phyloP scores from a whole-genome alignment of 2,113 vertebrate genomes.

The Mastomys natalensis region DNA sequence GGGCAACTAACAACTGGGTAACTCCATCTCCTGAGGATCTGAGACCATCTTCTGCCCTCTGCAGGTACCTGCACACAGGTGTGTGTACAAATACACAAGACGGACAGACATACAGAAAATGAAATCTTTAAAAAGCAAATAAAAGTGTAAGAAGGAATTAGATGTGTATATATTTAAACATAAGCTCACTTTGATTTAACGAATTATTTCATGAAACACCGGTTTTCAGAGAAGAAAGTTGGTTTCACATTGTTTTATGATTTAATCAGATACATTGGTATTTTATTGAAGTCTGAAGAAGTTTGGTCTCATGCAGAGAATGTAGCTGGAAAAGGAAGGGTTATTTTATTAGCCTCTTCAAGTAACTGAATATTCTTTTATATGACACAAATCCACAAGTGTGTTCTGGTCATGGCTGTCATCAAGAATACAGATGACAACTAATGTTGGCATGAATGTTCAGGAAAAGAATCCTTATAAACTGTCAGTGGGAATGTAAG shows the following conservation, averaged over 20 bases:
- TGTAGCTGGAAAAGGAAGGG: neutral
- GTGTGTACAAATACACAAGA: neutral
- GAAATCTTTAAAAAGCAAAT: neutral
- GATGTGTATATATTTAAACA: conserved; percentile 35
- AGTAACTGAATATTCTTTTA: conserved; percentile 6
- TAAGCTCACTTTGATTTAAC: conserved; percentile 1
- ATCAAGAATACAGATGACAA: neutral
- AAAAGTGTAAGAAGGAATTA: neutral
- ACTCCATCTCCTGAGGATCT: neutral
- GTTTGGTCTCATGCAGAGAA: neutral
- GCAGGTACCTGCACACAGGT: neutral
- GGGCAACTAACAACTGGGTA: neutral
- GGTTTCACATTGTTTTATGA: neutral
- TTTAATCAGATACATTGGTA: neutral
- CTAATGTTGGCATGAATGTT: neutral
- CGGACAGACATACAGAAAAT: neutral
- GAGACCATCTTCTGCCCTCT: neutral
- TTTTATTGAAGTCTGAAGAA: conserved; percentile 19
- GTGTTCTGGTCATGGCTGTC: neutral
- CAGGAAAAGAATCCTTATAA: neutral
- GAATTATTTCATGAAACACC: conserved; percentile 7
- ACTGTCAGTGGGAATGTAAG: neutral
- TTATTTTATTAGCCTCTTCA: conserved; percentile 21
- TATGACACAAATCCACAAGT: neutral
- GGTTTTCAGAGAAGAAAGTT: conserved; percentile 21